These are phyloP conservation scores for Enteromius thamalakanensis DNA, from an alignment of 2,797 vertebrate genomes.

Conservation along the genomic window DNA sequence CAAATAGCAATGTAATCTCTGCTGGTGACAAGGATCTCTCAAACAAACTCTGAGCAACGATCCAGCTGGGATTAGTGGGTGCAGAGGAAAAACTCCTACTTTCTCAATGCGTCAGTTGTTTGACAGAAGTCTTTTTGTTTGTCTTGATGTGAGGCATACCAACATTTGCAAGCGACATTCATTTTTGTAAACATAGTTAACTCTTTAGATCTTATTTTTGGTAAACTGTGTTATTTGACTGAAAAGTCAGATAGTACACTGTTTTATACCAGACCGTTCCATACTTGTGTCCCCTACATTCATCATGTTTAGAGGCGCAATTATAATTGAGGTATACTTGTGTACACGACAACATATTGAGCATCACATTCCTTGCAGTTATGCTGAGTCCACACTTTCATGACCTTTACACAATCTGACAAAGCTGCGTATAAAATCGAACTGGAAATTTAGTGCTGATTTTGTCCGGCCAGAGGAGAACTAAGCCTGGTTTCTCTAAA, in stretches of 20 bases:
- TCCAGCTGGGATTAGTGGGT: conserved; percentile 64
- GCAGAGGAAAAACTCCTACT: conserved; percentile 60
- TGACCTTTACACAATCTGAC: not conserved
- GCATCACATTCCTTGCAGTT: not conserved
- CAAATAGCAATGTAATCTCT: conserved; percentile 56
- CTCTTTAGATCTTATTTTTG: not conserved
- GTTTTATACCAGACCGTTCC: not conserved
- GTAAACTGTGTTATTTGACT: not conserved
- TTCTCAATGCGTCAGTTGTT: conserved; percentile 57
- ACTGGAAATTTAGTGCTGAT: too few species aligned
- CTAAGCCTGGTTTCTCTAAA: too few species aligned
- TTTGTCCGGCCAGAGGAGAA: too few species aligned
- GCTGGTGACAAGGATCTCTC: conserved; percentile 5
- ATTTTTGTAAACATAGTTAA: conserved; percentile 25
- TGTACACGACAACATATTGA: not conserved
- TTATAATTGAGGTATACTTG: not conserved
- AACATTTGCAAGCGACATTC: conserved; percentile 54
- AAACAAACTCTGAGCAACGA: conserved; percentile 52
- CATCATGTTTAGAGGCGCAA: not conserved
- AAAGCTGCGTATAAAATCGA: too few species aligned
- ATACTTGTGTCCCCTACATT: not conserved
- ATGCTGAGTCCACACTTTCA: not conserved
- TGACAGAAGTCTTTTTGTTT: conserved; percentile 72
- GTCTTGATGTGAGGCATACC: conserved; percentile 67
- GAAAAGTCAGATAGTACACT: not conserved